A percentile compares a stretch with the other conserved stretches of the same genome.
Conservation (phyloP, 2,113 vertebrate genomes). For the Osmerus mordax region DNA sequence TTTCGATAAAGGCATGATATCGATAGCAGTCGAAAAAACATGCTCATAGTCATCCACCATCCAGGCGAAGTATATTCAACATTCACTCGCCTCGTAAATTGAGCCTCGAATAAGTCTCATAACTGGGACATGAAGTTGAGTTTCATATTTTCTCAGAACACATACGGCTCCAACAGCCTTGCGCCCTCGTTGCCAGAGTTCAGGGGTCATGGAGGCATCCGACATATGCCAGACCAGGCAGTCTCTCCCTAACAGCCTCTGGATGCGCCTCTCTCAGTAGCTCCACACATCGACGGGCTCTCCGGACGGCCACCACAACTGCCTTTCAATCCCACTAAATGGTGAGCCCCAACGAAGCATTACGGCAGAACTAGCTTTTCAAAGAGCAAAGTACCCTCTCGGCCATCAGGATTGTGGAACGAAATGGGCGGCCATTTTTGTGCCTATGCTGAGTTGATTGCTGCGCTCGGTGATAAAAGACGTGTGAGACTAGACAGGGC, state of each 20-base stretch:
- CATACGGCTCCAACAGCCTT: too few relatives aligned
- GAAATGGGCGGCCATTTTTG: neutral
- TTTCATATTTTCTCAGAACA: too few relatives aligned
- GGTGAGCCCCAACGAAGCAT: slow-evolving; percentile 2
- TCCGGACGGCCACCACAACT: neutral
- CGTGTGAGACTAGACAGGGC: too few relatives aligned
- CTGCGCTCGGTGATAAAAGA: too few relatives aligned
- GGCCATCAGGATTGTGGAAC: neutral
- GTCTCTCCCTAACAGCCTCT: neutral
- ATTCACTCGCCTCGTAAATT: too few relatives aligned
- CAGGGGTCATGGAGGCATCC: neutral
- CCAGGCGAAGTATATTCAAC: too few relatives aligned
- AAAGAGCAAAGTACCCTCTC: slow-evolving; percentile 8
- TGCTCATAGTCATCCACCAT: too few relatives aligned
- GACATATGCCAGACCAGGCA: neutral
- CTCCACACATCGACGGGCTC: neutral
- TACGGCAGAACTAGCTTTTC: neutral
- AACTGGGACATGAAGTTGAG: too few relatives aligned
- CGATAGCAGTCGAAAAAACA: too few relatives aligned
- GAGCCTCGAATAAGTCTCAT: too few relatives aligned
- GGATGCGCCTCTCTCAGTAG: neutral
- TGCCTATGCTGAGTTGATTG: too few relatives aligned
- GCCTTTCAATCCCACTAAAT: neutral
- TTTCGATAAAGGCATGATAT: too few relatives aligned
- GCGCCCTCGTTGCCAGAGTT: neutral